These are phyloP conservation scores for Cromileptes altivelis DNA, from an alignment of 2,113 vertebrate genomes.

Conservation along the genomic window DNA sequence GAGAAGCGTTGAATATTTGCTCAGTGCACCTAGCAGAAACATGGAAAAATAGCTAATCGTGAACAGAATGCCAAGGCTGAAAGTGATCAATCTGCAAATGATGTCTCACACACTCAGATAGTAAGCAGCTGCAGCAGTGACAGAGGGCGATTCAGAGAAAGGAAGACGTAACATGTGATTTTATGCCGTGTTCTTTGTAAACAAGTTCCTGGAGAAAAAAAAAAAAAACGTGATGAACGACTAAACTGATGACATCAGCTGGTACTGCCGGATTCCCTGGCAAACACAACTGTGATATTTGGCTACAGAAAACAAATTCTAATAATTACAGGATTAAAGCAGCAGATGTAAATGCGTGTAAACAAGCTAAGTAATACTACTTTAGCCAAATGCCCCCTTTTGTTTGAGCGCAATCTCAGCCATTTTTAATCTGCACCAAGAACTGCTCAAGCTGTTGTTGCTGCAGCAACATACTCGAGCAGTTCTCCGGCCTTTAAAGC, in stretches of 20 bases:
- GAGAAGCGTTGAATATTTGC: conserved; percentile 49
- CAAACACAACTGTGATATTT: conserved; percentile 49
- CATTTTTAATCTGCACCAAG: conserved; percentile 73
- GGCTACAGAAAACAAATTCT: conserved; percentile 48
- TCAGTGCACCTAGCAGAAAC: conserved; percentile 39
- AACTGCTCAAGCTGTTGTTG: conserved; percentile 78
- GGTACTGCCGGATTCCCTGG: conserved; percentile 42
- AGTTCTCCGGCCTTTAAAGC: conserved; percentile 71
- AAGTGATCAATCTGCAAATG: conserved; percentile 53
- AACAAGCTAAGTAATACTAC: conserved; percentile 60
- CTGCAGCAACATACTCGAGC: conserved; percentile 67
- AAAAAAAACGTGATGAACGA: conserved; percentile 36
- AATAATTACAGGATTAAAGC: conserved; percentile 48
- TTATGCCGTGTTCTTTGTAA: conserved; percentile 36
- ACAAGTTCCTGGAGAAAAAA: conserved; percentile 29
- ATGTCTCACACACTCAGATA: conserved; percentile 3
- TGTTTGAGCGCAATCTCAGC: conserved; percentile 56
- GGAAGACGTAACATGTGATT: conserved; percentile 17
- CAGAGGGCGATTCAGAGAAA: conserved; percentile 22
- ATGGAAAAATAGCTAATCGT: conserved; percentile 50
- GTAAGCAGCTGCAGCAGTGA: conserved; percentile 29
- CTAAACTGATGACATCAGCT: conserved; percentile 55
- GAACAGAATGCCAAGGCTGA: conserved; percentile 58
- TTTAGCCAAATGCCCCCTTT: conserved; percentile 67
- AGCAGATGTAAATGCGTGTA: conserved; percentile 67